Percentiles rank a stretch among this genome's conserved stretches.
These are phyloP conservation scores for Drosophila miranda DNA, from an alignment of 1,140 invertebrate genomes.

Conservation along the genomic window DNA sequence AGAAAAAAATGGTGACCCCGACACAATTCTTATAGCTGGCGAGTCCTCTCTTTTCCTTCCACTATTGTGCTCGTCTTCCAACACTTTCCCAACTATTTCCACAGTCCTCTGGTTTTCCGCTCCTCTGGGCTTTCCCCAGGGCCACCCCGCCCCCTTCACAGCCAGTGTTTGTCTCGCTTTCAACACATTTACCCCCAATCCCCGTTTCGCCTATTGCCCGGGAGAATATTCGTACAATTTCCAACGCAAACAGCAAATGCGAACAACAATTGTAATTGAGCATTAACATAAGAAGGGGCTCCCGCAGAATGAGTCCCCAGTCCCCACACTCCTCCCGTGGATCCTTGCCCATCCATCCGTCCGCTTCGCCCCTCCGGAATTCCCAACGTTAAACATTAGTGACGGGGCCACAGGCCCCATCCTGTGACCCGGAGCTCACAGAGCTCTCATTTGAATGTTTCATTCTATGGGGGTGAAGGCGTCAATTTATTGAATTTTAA, in stretches of 20 bases:
- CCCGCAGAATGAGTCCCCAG: constrained; percentile 21
- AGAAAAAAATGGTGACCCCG: too few relatives aligned
- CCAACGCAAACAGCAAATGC: constrained; percentile 65
- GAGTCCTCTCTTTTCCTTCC: too few relatives aligned
- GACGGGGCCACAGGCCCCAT: constrained; percentile 5
- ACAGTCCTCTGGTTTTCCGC: not conserved
- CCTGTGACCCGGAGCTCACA: not conserved
- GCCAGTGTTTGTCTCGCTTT: constrained; percentile 8
- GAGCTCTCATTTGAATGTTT: constrained; percentile 50
- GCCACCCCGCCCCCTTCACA: not conserved
- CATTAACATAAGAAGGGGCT: constrained; percentile 70
- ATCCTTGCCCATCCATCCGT: not conserved
- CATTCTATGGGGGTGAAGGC: constrained; percentile 32
- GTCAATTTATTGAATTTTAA: constrained; percentile 79
- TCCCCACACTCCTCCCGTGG: not conserved
- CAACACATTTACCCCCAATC: constrained; percentile 10
- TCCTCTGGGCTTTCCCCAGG: too few relatives aligned
- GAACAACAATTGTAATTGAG: constrained; percentile 78
- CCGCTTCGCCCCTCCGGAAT: not conserved
- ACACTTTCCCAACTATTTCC: not conserved
- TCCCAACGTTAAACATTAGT: constrained; percentile 44
- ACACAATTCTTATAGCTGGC: too few relatives aligned
- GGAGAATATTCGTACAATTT: constrained; percentile 51
- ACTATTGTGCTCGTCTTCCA: too few relatives aligned
- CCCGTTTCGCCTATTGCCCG: constrained; percentile 10